Evolutionary conservation across 2,888 invertebrate genomes (phyloP), one percentile per base, ranked within the genome.

Genomic region (Deilephila porcellus): DNA sequence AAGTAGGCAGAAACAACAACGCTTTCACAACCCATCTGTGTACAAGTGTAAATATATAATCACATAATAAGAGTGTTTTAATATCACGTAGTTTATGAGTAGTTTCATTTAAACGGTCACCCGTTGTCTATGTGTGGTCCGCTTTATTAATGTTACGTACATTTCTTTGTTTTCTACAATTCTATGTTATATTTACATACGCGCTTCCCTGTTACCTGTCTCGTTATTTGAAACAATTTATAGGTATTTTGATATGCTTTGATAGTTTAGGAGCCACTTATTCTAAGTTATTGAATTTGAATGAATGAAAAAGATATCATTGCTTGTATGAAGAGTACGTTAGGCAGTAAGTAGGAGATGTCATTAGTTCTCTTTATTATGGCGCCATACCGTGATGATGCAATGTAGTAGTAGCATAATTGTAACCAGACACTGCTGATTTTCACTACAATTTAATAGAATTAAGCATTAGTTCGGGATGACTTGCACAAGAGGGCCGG

Each of bases 31-130:
- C 59, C 62, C 3, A 7, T 71, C 73, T 74, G 63, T 20, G 17
- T 34, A 29, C 25, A 59, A 25, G 3, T 20, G 53, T 71, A 71
- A 52, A 56, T 67, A 32, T 62, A 34, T 70, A 70, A 72, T 72
- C 74, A 17, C 60, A 75, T 88, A 88, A 88, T 88, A 84, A 82
- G 83, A 76, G 72, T 78, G 72, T 85, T 86, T 88, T 86, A 87
- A 88, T 89, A 89, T 77, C 45, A 81, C 83, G 86, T 88, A 86
- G 82, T 89, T 89, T 89, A 89, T 87, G 85, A 75, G 75, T 80
- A 77, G 73, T 74, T 74, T 76, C 74, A 74, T 73, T 72, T 72
- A 74, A 76, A 70, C 74, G 76, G 77, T 74, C 74, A 75, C 74
- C 76, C 76, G 78, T 73, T 70, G 73, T 67, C 45, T 74, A 64